phyloP scores from a whole-genome alignment of 2,888 invertebrate genomes.

The Cosmia pyralina region DNA sequence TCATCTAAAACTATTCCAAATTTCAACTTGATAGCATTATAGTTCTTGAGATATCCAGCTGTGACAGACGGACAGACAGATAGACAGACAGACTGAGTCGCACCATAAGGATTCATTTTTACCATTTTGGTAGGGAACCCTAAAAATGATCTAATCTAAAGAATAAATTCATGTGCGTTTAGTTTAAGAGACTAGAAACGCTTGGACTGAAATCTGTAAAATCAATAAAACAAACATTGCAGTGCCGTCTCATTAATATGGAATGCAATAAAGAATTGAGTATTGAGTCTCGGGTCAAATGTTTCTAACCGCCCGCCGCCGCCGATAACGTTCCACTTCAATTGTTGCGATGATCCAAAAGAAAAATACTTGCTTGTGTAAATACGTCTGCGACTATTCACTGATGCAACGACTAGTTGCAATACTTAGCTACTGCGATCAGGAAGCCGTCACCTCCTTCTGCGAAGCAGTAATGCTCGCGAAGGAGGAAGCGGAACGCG shows the following conservation, averaged over 20 bases:
- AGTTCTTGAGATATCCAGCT: too few relatives aligned
- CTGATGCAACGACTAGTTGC: constrained; percentile 19
- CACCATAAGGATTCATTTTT: too few relatives aligned
- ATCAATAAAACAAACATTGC: constrained; percentile 16
- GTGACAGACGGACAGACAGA: too few relatives aligned
- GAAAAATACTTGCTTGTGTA: constrained; percentile 23
- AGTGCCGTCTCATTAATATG: constrained; percentile 15
- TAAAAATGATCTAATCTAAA: background rate
- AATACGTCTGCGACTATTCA: constrained; percentile 15
- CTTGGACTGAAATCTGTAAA: background rate
- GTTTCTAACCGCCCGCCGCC: background rate
- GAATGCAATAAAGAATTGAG: too few relatives aligned
- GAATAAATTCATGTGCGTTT: background rate
- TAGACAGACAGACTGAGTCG: too few relatives aligned
- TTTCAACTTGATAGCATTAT: too few relatives aligned
- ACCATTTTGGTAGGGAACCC: too few relatives aligned
- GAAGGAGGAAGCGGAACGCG: too few relatives aligned
- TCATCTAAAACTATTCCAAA: too few relatives aligned
- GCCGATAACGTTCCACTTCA: constrained; percentile 24
- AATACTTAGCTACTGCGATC: background rate
- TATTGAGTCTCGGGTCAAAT: constrained; percentile 14
- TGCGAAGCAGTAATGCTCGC: too few relatives aligned
- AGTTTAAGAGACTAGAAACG: background rate
- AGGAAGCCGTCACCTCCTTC: too few relatives aligned
- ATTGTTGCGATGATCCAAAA: constrained; percentile 11